Base-by-base conservation (phyloP, 2,797 vertebrate species). In the Scolopax bukidnonensis region DNA sequence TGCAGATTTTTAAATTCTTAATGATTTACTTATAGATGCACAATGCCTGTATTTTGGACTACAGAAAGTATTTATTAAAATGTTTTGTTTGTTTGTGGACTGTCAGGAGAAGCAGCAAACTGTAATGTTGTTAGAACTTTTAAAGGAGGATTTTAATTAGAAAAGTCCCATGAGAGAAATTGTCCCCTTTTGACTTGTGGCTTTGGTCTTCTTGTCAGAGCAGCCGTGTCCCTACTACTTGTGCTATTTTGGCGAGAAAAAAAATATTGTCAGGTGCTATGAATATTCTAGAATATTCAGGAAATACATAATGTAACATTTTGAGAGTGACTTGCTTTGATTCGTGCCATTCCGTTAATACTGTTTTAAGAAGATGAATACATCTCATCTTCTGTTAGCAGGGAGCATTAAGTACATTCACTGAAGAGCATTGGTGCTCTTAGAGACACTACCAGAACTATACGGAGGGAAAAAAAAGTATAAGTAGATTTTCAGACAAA, bases 381-480 rank as follows among this genome's bases (percentile, higher is more conserved):
- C 67, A 41, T 84, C 19, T 76, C 43, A 63, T 45, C 48, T 85
- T 89, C 64, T 87, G 77, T 28, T 80, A 85, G 53, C 21, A 89
- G 57, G 24, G 28, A 75, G n/a, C 38, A 30, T 41, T 83, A 89
- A 78, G 59, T 73, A 67, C 24, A 21, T 71, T 73, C 56, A 82
- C 15, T 67, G 40, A 38, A 61, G 53, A 78, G 27, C 50, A 25
- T 0, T 36, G 69, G 3, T 91, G 63, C 15, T 92, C 40, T 81
- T 45, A 48, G 33, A 79, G 54, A 85, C 17, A 16, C 12, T 36
- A 41, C 64, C 18, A 92, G 41, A 77, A 32, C 32, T 27, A 13
- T 10, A 28, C 10, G 20, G 36, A 5, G 6, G 57, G 4, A 1
- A 1, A 25, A 60, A 48, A 63, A 27, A 7, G 1, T 20, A 2